Percentiles rank a stretch among this genome's conserved stretches.
These are phyloP conservation scores for Caenorhabditis latens DNA, from an alignment of 1,140 invertebrate genomes.

Conservation along the genomic window DNA sequence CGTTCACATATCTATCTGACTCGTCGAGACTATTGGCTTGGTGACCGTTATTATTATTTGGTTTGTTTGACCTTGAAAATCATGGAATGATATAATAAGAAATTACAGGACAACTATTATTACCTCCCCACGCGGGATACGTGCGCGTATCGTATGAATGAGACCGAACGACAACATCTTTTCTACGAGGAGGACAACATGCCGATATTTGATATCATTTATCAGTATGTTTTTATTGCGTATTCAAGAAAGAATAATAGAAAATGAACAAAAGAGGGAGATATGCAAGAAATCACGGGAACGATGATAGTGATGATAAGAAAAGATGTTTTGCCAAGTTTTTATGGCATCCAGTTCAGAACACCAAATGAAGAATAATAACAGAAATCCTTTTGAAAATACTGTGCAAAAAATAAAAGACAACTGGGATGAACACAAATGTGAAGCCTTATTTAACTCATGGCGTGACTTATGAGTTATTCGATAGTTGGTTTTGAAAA, in stretches of 20 bases:
- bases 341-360: slow-evolving; percentile 4
- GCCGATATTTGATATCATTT: slow-evolving; percentile 73
- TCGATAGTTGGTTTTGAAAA: too few species aligned
- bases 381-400: neutral
- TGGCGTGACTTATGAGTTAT: too few species aligned
- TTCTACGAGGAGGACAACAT: slow-evolving; percentile 73
- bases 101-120: slow-evolving; percentile 75
- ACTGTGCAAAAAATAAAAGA: too few species aligned
- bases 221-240: slow-evolving; percentile 70
- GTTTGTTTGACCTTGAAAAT: slow-evolving; percentile 62
- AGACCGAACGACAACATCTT: slow-evolving; percentile 70
- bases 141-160: slow-evolving; percentile 74
- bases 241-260: slow-evolving; percentile 1
- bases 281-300: neutral
- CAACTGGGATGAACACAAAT: too few species aligned
- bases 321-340: slow-evolving; percentile 41
- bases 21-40: slow-evolving; percentile 75
- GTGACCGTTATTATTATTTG: slow-evolving; percentile 73
- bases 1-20: slow-evolving; percentile 74
- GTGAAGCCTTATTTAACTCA: too few species aligned
- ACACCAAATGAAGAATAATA: neutral
- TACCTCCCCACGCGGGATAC: slow-evolving; percentile 74
- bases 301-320: slow-evolving; percentile 16
- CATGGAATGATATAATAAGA: neutral
- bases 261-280: neutral